A percentile compares a stretch with the other conserved stretches of the same genome.
These are phyloP conservation scores for Aldabrachelys gigantea DNA, from an alignment of 2,113 vertebrate genomes.

Conservation along the genomic window DNA sequence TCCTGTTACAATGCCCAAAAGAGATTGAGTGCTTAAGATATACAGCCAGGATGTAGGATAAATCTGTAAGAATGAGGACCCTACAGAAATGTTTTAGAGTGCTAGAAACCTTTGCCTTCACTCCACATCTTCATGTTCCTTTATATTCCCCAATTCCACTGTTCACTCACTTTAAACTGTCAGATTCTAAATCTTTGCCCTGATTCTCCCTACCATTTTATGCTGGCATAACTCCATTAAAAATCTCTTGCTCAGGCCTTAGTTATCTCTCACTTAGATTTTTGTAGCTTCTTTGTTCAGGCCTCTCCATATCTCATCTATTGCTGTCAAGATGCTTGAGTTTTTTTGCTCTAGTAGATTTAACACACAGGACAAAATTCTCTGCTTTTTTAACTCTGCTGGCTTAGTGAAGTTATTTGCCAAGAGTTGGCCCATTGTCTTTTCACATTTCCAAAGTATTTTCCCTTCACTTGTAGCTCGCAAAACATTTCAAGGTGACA, in stretches of 20 bases:
- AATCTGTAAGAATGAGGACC: accelerated
- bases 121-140: background rate
- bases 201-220: background rate
- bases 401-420: background rate
- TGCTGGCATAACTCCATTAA: background rate
- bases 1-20: background rate
- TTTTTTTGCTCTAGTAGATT: too few species aligned
- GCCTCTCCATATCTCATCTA: background rate
- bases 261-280: background rate
- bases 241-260: background rate
- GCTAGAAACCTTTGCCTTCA: background rate
- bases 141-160: background rate
- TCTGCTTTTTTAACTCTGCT: background rate
- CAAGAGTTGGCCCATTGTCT: background rate
- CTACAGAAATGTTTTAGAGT: background rate
- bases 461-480: background rate
- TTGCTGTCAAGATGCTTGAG: background rate
- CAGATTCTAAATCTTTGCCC: background rate
- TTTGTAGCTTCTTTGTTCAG: accelerated
- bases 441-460: accelerated
- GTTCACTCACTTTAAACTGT: background rate
- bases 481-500: background rate
- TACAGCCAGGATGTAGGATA: background rate
- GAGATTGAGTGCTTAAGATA: background rate
- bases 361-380: background rate